A percentile compares a stretch with the other conserved stretches of the same genome.
Conservation (phyloP, 2,113 vertebrate species). For the Gallinago media region DNA sequence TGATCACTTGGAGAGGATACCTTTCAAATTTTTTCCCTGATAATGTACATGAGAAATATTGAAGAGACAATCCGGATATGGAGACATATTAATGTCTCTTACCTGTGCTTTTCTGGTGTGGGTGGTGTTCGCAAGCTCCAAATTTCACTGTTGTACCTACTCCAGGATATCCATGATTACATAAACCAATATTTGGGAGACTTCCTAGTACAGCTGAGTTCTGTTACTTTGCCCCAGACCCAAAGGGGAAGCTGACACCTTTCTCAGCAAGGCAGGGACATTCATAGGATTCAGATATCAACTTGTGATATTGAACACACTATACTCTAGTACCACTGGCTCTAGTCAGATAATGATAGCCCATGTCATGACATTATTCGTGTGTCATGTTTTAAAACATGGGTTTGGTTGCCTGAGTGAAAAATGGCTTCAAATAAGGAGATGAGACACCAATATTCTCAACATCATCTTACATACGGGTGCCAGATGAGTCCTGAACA, state of each 20-base stretch:
- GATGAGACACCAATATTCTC: neutral
- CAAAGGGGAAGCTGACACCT: neutral
- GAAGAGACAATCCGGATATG: neutral
- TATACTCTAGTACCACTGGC: neutral
- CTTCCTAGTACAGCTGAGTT: neutral
- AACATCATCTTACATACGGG: neutral
- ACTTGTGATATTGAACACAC: neutral
- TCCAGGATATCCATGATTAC: neutral
- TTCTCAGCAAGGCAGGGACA: neutral
- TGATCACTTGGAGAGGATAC: neutral
- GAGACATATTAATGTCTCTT: neutral
- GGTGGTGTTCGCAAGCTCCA: neutral
- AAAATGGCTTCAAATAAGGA: neutral
- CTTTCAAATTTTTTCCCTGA: neutral
- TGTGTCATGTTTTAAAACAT: neutral
- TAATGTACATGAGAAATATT: neutral
- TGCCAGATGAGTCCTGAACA: neutral
- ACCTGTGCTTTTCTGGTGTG: neutral
- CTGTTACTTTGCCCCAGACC: neutral
- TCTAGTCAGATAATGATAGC: neutral
- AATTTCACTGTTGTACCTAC: neutral
- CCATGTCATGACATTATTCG: neutral
- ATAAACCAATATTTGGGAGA: neutral
- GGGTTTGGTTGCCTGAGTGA: neutral
- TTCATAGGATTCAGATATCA: neutral